Evolutionary conservation across 1,140 invertebrate genomes (phyloP).

Genomic region (Schlechtendalia chinensis): DNA sequence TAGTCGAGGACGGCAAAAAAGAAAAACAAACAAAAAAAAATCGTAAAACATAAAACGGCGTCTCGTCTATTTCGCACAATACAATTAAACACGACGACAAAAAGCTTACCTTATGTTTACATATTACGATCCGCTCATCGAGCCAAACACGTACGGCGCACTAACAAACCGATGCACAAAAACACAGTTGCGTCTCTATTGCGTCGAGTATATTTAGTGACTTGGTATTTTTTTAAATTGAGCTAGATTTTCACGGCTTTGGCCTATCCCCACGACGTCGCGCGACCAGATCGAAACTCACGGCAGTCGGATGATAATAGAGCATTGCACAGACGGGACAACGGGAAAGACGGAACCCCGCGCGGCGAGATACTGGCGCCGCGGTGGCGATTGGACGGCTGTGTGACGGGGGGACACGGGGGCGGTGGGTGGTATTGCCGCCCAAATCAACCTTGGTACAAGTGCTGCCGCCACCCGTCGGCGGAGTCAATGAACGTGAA

Average conservation of each 20-base stretch:
- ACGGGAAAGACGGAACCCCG: slow-evolving; percentile 6
- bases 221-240: slow-evolving; percentile 44
- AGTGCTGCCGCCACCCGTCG: slow-evolving; percentile 42
- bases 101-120: slow-evolving; percentile 36
- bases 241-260: slow-evolving; percentile 42
- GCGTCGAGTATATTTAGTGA: slow-evolving; percentile 45
- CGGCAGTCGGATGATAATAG: slow-evolving; percentile 11
- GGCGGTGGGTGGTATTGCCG: slow-evolving; percentile 8
- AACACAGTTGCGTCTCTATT: slow-evolving; percentile 38
- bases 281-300: slow-evolving; percentile 22
- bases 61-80: no score
- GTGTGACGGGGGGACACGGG: not conserved
- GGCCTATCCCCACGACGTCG: slow-evolving; percentile 44
- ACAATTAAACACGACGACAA: not conserved
- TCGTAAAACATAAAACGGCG: no score
- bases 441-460: slow-evolving; percentile 45
- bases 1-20: not conserved
- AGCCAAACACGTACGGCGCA: slow-evolving; percentile 34
- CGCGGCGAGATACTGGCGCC: not conserved
- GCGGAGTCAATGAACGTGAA: slow-evolving; percentile 42
- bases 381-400: not conserved
- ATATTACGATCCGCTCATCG: slow-evolving; percentile 32
- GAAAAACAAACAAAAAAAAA: no score
- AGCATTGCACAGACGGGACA: not conserved
- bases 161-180: slow-evolving; percentile 30